Evolutionary conservation across 2,888 invertebrate genomes (phyloP), one percentile per base, ranked within the genome.

Genomic region (Tenodera sinensis): DNA sequence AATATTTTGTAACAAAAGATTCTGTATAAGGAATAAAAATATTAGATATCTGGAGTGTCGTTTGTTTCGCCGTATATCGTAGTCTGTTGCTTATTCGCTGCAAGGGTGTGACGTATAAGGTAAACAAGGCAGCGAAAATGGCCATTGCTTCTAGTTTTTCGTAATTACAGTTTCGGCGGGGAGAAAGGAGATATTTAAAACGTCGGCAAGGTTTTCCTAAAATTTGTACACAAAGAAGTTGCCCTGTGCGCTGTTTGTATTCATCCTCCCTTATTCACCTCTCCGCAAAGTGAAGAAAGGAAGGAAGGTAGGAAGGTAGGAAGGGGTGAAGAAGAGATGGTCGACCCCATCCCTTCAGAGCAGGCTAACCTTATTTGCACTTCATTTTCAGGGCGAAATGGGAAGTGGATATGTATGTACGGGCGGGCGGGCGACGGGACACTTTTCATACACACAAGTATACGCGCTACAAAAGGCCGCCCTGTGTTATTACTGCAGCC

Each of bases 361-460:
- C 34, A 82, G 6, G 88, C 84, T 90, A 90, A 90, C 90, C 88
- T 89, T 90, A 90, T 90, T 90, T 90, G 90, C 90, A 90, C 90
- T 90, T 90, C 90, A 90, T 90, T 90, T 90, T 90, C 90, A 85
- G 90, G 82, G 88, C 88, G 90, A 90, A 90, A 90, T 89, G 86
- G 89, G 89, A 88, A 88, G 84, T 88, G 88, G 54, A 82, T 83
- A 84, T 71, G 47, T 81, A 81, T 34, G 89, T 30, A 71, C 28
- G 89, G 3, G 82, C 1, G 88, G n/a, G n/a, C 15, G 14, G 83
- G 34, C 47, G 27, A 83, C 28, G 83, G 88, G 88, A 47, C 28
- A 85, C 85, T 85, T 87, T 87, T 83, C 87, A 82, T 87, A 87
- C 87, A 87, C 82, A 87, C 54, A 71, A 71, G 54, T 71, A 71